Evolutionary conservation across 2,888 invertebrate genomes (phyloP).

Genomic region (Microplitis deprimator): DNA sequence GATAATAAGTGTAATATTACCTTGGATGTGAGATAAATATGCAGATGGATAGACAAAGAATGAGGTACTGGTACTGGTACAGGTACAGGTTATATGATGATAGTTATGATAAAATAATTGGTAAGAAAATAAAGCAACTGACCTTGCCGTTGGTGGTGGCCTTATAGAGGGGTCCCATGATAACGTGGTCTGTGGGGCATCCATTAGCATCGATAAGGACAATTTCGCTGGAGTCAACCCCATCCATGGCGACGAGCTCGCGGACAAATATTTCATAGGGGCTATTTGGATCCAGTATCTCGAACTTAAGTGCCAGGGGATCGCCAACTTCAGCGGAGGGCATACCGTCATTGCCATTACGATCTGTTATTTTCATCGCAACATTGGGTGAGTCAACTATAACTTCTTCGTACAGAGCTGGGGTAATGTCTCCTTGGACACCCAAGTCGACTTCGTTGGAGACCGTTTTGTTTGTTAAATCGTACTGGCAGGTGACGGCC

Average conservation of each 20-base stretch:
- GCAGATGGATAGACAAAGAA: background rate
- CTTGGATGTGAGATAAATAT: background rate
- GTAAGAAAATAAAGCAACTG: slow-evolving; percentile 56
- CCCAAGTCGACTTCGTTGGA: slow-evolving; percentile 92
- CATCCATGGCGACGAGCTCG: slow-evolving; percentile 95
- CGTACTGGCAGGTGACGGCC: slow-evolving; percentile 94
- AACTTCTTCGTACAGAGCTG: slow-evolving; percentile 90
- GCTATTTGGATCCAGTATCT: slow-evolving; percentile 92
- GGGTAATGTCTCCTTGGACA: slow-evolving; percentile 89
- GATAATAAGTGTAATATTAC: background rate
- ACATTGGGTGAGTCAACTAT: slow-evolving; percentile 96
- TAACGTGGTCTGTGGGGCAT: slow-evolving; percentile 94
- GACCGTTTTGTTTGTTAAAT: slow-evolving; percentile 93
- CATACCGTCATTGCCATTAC: slow-evolving; percentile 87
- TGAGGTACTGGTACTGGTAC: background rate
- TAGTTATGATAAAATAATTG: background rate
- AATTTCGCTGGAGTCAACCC: slow-evolving; percentile 92
- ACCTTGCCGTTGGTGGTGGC: slow-evolving; percentile 86
- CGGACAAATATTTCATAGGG: slow-evolving; percentile 96
- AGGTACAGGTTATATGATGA: background rate
- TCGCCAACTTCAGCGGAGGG: slow-evolving; percentile 93
- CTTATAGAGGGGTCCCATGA: slow-evolving; percentile 93
- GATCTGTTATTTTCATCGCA: slow-evolving; percentile 92
- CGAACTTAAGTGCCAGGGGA: slow-evolving; percentile 90
- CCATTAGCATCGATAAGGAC: slow-evolving; percentile 92